A percentile compares a stretch with the other conserved stretches of the same genome.
Conservation (phyloP, 2,113 vertebrate species). For the Egretta garzetta region DNA sequence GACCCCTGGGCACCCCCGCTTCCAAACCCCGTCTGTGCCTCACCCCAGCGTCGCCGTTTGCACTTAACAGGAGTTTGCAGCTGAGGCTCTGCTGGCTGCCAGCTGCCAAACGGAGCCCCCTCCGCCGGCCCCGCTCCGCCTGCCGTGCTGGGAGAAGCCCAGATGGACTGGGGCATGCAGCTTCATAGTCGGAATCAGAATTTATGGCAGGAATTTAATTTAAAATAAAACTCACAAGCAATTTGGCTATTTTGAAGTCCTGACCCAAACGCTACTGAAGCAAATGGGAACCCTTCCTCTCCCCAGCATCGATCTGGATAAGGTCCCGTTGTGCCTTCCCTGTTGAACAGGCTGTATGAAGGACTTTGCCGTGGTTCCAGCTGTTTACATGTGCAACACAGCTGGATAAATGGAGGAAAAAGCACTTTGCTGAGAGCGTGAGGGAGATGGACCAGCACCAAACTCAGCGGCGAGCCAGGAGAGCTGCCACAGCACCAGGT, state of each 20-base stretch:
- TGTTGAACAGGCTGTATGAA: neutral
- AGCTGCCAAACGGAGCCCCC: neutral
- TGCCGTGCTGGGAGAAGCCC: neutral
- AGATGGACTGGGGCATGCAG: neutral
- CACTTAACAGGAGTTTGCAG: neutral
- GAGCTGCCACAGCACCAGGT: rapidly evolving
- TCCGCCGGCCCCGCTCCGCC: neutral
- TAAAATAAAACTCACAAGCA: neutral
- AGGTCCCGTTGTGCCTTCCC: neutral
- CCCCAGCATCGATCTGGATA: neutral
- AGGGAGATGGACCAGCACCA: neutral
- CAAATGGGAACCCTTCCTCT: neutral
- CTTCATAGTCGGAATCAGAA: neutral
- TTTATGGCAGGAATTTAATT: neutral
- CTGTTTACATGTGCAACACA: neutral
- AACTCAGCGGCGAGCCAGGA: neutral
- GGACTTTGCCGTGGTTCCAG: neutral
- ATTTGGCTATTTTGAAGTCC: neutral
- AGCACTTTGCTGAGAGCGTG: neutral
- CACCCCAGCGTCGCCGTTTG: neutral
- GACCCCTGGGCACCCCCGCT: neutral
- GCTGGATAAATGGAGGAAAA: neutral
- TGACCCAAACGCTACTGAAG: neutral
- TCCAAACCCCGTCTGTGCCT: neutral
- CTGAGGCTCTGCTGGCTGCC: neutral